A percentile compares a stretch with the other conserved stretches of the same genome.
Conservation (phyloP, 2,113 vertebrate species). For the Eulacestoma nigropectus region DNA sequence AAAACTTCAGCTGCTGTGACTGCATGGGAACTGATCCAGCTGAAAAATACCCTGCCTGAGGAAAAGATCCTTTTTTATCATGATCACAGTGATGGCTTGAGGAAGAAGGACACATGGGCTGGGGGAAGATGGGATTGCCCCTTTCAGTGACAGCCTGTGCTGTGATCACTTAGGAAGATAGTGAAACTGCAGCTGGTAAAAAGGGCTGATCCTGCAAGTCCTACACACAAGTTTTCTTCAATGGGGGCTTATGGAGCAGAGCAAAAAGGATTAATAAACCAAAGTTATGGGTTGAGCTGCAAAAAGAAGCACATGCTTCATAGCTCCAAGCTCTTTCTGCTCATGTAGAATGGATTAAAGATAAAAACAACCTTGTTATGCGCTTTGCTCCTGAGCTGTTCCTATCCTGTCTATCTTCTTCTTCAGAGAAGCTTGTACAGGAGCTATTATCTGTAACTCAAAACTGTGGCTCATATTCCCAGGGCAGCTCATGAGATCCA, state of each 20-base stretch:
- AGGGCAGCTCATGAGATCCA: background rate
- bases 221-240: background rate
- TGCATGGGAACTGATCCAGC: conserved; percentile 4
- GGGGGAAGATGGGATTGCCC: background rate
- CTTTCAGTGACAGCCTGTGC: background rate
- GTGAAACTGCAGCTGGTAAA: background rate
- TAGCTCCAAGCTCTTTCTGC: background rate
- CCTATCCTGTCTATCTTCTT: background rate
- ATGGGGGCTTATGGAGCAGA: background rate
- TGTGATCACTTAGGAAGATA: background rate
- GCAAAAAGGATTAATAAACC: background rate
- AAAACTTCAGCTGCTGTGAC: conserved; percentile 36
- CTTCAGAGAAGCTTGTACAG: background rate
- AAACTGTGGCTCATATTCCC: background rate
- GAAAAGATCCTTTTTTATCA: background rate
- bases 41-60: conserved; percentile 3
- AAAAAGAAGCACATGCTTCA: background rate
- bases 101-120: background rate
- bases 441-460: background rate
- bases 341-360: conserved; percentile 7
- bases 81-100: background rate
- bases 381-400: background rate
- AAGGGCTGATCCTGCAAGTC: background rate
- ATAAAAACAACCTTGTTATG: background rate
- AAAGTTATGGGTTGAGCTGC: background rate